Conservation (phyloP, 2,113 vertebrate genomes). For the Mixornis gularis region DNA sequence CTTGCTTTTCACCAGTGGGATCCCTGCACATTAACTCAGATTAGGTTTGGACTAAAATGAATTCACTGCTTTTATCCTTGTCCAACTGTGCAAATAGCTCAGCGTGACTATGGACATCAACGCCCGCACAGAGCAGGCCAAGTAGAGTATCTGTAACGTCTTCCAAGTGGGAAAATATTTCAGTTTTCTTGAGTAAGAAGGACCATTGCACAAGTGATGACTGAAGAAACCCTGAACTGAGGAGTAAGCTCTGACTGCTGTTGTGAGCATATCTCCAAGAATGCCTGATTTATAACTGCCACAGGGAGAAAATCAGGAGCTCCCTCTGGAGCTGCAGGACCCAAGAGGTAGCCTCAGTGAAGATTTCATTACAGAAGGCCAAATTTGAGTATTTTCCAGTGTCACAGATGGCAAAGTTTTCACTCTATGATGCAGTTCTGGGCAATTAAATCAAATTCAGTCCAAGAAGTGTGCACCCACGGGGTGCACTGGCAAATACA, state of each 20-base stretch:
- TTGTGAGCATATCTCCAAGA: not conserved
- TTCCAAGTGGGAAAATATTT: not conserved
- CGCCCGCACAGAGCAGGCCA: not conserved
- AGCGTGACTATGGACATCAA: accelerated
- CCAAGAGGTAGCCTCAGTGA: not conserved
- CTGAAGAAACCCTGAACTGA: not conserved
- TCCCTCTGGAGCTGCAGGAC: not conserved
- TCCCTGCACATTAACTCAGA: constrained; percentile 43
- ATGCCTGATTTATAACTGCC: accelerated
- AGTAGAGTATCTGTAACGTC: accelerated
- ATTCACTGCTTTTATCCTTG: constrained; percentile 1
- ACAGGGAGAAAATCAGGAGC: not conserved
- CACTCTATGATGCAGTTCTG: not conserved
- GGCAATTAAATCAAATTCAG: not conserved
- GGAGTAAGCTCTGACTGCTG: not conserved
- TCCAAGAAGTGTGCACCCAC: not conserved
- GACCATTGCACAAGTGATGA: not conserved
- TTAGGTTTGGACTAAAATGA: constrained; percentile 3
- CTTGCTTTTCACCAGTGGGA: constrained; percentile 48
- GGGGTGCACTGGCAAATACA: not conserved
- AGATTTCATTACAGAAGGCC: not conserved
- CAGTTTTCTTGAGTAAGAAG: not conserved
- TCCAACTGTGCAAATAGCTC: not conserved
- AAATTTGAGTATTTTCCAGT: not conserved
- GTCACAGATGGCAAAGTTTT: not conserved